phyloP scores from a whole-genome alignment of 2,797 vertebrate genomes.

The Halcyon leucocephala region DNA sequence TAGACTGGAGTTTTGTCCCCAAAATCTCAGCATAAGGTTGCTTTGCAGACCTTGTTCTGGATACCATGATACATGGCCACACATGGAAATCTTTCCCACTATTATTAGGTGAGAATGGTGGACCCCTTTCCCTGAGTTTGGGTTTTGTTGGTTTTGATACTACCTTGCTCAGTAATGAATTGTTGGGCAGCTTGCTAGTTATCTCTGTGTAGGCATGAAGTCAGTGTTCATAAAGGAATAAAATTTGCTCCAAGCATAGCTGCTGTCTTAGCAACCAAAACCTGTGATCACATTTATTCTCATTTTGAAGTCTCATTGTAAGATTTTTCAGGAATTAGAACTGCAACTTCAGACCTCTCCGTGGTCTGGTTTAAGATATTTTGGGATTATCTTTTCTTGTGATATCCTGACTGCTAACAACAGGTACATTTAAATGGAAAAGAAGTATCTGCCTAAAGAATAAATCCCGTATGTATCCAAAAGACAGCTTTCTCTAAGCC shows the following conservation, averaged over 20 bases:
- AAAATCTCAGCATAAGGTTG: neutral
- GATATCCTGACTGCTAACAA: neutral
- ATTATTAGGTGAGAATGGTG: neutral
- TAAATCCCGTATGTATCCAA: neutral
- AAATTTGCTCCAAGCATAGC: neutral
- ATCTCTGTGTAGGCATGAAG: neutral
- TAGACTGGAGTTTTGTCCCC: neutral
- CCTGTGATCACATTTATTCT: neutral
- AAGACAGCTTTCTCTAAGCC: neutral
- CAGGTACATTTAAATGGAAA: neutral
- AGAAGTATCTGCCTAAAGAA: neutral
- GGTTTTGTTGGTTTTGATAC: neutral
- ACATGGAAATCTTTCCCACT: neutral
- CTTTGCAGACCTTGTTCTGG: neutral
- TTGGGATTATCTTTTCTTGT: neutral
- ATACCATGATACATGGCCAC: accelerated
- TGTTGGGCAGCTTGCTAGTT: neutral
- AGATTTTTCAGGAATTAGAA: conserved; percentile 6
- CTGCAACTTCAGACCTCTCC: neutral
- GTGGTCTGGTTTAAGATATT: neutral
- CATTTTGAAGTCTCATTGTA: neutral
- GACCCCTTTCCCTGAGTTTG: neutral
- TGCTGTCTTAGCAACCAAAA: neutral
- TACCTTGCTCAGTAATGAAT: neutral
- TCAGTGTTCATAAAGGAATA: neutral